Conservation (phyloP, 2,888 invertebrate genomes). For the Sarcophaga subvicina region DNA sequence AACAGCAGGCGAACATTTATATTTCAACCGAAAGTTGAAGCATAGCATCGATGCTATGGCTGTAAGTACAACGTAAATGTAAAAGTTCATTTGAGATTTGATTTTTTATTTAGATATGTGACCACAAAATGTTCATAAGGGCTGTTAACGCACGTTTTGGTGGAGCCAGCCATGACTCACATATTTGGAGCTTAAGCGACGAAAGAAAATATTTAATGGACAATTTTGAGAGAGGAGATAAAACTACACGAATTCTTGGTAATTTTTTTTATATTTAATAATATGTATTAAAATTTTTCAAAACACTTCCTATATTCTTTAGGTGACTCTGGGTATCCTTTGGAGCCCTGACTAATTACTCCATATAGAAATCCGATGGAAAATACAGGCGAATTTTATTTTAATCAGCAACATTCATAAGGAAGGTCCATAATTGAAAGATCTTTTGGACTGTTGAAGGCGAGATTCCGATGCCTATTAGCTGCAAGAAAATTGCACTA, state of each 20-base stretch:
- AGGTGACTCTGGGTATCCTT: constrained; percentile 29
- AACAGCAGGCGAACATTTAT: no score
- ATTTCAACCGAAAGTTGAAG: no score
- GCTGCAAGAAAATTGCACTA: constrained; percentile 45
- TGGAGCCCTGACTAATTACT: constrained; percentile 13
- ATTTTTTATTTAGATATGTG: no score
- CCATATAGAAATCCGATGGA: constrained; percentile 17
- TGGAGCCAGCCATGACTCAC: background rate
- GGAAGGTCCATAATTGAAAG: constrained; percentile 20
- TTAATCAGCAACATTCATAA: constrained; percentile 32
- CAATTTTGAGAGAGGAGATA: background rate
- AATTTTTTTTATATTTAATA: background rate
- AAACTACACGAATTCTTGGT: background rate
- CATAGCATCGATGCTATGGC: no score
- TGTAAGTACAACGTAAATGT: no score
- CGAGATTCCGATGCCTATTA: constrained; percentile 26
- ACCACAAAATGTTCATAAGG: no score
- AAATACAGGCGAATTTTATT: constrained; percentile 7
- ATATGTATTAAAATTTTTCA: no score
- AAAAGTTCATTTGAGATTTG: background rate
- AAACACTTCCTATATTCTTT: background rate
- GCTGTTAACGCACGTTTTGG: background rate
- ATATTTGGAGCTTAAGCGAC: background rate
- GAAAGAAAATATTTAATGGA: background rate
- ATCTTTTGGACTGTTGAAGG: constrained; percentile 10